Evolutionary conservation across 2,888 invertebrate species (phyloP).

Genomic region (Lycophotia porphyrea): DNA sequence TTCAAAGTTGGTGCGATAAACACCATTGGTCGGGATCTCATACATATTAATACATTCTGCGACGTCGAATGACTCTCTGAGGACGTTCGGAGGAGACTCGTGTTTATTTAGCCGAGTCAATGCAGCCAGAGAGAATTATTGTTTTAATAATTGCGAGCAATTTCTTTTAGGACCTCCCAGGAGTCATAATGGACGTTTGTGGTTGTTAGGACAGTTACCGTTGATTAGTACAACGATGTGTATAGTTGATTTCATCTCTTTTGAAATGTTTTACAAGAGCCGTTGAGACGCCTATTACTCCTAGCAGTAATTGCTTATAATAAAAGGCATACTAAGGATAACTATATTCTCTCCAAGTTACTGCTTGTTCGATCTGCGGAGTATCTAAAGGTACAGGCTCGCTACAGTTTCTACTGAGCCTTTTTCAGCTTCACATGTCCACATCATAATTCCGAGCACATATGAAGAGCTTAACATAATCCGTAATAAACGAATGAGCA

Average conservation of each 20-base stretch:
- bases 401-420: constrained; percentile 11
- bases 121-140: constrained; percentile 64
- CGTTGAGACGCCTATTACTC: background rate
- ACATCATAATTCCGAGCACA: constrained; percentile 57
- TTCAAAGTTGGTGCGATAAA: constrained; percentile 70
- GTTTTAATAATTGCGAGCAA: constrained; percentile 65
- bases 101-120: constrained; percentile 72
- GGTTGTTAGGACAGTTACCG: constrained; percentile 35
- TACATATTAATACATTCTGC: constrained; percentile 81
- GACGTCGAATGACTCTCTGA: constrained; percentile 77
- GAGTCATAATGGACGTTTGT: constrained; percentile 56
- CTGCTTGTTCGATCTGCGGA: constrained; percentile 2
- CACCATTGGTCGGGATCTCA: constrained; percentile 71
- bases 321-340: constrained; percentile 20
- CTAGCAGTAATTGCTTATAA: constrained; percentile 6
- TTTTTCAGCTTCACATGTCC: constrained; percentile 32
- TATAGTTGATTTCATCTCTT: constrained; percentile 39
- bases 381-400: constrained; percentile 10
- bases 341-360: constrained; percentile 31
- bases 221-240: constrained; percentile 53
- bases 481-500: constrained; percentile 67
- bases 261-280: constrained; percentile 16
- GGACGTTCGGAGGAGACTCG: constrained; percentile 68
- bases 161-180: constrained; percentile 62
- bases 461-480: constrained; percentile 65